Percentiles rank a stretch among this genome's conserved stretches.
phyloP scores from a whole-genome alignment of 2,797 vertebrate species.

The Margarornis squamiger region DNA sequence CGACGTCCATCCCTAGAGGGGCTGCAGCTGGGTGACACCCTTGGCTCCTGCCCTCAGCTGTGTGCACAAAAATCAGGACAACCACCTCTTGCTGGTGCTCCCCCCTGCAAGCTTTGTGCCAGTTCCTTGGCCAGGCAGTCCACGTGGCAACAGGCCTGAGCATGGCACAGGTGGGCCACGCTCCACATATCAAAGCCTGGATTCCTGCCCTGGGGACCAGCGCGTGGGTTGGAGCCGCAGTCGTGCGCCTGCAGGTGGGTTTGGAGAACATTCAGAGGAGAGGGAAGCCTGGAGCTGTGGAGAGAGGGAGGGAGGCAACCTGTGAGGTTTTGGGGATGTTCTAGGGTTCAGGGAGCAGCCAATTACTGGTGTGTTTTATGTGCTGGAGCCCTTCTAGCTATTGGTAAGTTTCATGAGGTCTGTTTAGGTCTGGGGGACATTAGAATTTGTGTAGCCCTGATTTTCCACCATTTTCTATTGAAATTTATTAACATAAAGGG shows the following conservation, averaged over 20 bases:
- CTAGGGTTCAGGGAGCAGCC: not conserved
- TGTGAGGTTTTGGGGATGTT: not conserved
- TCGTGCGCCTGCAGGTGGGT: not conserved
- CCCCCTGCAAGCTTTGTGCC: not conserved
- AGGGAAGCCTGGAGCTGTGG: not conserved
- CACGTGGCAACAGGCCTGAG: not conserved
- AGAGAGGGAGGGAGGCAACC: not conserved
- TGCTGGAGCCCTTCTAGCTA: not conserved
- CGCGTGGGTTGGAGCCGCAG: not conserved
- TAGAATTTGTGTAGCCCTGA: not conserved
- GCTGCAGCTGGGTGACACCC: not conserved
- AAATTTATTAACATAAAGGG: not conserved
- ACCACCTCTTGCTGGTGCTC: not conserved
- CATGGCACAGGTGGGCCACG: not conserved
- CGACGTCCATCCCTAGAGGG: not conserved
- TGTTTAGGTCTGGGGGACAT: accelerated
- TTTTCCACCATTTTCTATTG: not conserved
- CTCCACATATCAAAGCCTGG: not conserved
- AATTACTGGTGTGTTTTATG: not conserved
- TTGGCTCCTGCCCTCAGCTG: accelerated
- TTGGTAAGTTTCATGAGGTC: not conserved
- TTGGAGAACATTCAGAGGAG: not conserved
- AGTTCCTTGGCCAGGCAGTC: not conserved
- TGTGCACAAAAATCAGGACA: accelerated
- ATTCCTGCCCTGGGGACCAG: not conserved